phyloP scores from a whole-genome alignment of 2,113 vertebrate genomes.

The Cyanoramphus novaezelandiae region DNA sequence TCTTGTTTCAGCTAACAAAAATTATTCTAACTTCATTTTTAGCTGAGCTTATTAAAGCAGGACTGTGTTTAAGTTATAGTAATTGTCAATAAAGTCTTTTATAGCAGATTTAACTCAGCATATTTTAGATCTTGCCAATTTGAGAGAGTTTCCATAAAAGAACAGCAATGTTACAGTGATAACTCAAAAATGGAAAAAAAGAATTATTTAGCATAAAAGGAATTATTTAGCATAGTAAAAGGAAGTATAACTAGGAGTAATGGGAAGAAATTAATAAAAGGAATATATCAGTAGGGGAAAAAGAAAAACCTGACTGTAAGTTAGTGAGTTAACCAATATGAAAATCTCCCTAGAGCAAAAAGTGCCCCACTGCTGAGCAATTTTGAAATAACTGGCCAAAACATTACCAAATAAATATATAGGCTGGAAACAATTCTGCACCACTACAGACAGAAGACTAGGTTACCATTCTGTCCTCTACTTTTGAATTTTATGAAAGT shows the following conservation, averaged over 20 bases:
- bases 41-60: slow-evolving; percentile 30
- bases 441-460: background rate
- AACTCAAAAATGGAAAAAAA: slow-evolving; percentile 55
- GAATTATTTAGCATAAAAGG: slow-evolving; percentile 67
- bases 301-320: slow-evolving; percentile 29
- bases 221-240: slow-evolving; percentile 68
- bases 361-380: background rate
- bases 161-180: slow-evolving; percentile 46
- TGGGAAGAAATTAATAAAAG: slow-evolving; percentile 59
- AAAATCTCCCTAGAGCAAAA: slow-evolving; percentile 26
- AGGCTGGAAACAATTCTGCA: slow-evolving; percentile 1
- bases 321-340: slow-evolving; percentile 23
- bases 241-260: slow-evolving; percentile 53
- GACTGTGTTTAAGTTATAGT: slow-evolving; percentile 48
- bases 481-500: slow-evolving; percentile 22
- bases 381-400: slow-evolving; percentile 28
- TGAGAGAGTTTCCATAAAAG: slow-evolving; percentile 56
- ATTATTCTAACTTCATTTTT: slow-evolving; percentile 38
- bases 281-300: slow-evolving; percentile 26
- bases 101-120: slow-evolving; percentile 49
- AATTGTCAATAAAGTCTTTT: slow-evolving; percentile 66
- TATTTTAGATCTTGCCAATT: slow-evolving; percentile 58
- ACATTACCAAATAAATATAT: background rate
- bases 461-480: background rate
- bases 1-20: slow-evolving; percentile 42